phyloP scores from a whole-genome alignment of 1,140 invertebrate species.

The Hesperophylax magnus region DNA sequence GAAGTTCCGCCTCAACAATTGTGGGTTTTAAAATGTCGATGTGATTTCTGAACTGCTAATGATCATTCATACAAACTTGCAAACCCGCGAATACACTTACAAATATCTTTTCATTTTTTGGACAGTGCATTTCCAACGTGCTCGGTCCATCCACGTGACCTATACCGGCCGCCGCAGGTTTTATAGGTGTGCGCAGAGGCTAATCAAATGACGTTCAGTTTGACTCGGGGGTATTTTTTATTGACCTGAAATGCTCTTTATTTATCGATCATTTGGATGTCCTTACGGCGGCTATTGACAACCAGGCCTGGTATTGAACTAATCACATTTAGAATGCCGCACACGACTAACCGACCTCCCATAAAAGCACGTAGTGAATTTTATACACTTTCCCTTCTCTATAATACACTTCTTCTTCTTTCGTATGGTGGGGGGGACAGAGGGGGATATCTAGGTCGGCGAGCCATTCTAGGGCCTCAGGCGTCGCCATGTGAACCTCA shows the following conservation, averaged over 20 bases:
- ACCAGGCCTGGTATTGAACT: no score
- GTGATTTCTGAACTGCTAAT: slow-evolving; percentile 9
- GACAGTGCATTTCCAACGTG: background rate
- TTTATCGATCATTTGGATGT: background rate
- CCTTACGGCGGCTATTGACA: no score
- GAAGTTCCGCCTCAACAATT: slow-evolving; percentile 13
- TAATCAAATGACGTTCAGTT: slow-evolving; percentile 9
- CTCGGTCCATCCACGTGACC: background rate
- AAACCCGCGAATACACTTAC: background rate
- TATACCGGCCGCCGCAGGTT: background rate
- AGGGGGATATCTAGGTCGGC: no score
- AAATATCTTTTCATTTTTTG: background rate
- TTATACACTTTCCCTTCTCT: no score
- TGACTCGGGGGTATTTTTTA: background rate
- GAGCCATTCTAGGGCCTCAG: no score
- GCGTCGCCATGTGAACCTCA: no score
- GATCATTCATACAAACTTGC: background rate
- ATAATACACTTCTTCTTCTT: no score
- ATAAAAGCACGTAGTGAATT: no score
- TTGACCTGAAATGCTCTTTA: background rate
- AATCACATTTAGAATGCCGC: no score
- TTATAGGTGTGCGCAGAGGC: background rate
- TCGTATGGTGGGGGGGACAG: no score
- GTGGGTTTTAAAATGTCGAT: slow-evolving; percentile 23
- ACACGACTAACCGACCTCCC: no score